Conservation (phyloP, 2,797 vertebrate genomes). For the Denticeps clupeoides region DNA sequence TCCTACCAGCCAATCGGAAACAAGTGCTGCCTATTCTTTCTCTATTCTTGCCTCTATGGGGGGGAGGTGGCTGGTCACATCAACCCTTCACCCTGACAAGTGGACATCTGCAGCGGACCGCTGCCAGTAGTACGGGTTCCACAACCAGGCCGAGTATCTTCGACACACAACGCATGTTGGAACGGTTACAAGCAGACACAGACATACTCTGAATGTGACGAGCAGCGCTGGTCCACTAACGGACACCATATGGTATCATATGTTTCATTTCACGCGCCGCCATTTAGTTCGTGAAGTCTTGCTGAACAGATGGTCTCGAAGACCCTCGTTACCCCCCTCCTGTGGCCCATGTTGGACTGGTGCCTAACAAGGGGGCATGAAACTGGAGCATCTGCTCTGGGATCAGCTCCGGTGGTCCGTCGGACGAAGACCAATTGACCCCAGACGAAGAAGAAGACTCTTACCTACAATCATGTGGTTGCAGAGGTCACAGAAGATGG, state of each 20-base stretch:
- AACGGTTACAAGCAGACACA: neutral
- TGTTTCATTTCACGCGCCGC: constrained; percentile 14
- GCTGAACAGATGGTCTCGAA: constrained; percentile 31
- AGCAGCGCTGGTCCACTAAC: too few relatives aligned
- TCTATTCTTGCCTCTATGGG: too few relatives aligned
- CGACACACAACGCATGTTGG: too few relatives aligned
- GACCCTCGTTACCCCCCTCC: constrained; percentile 13
- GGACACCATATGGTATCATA: neutral
- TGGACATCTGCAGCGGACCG: constrained; percentile 15
- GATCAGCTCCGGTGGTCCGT: constrained; percentile 16
- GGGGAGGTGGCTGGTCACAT: too few relatives aligned
- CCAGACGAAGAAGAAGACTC: constrained; percentile 23
- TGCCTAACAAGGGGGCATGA: constrained; percentile 17
- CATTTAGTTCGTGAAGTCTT: constrained; percentile 2
- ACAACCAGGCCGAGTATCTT: too few relatives aligned
- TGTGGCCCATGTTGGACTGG: constrained; percentile 7
- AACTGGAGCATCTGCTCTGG: constrained; percentile 32
- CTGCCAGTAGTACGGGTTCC: too few relatives aligned
- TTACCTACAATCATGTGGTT: constrained; percentile 99
- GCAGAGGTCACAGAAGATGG: constrained; percentile 96
- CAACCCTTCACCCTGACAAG: constrained; percentile 1
- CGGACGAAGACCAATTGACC: neutral
- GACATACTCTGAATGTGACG: too few relatives aligned
- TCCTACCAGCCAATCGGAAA: too few relatives aligned
- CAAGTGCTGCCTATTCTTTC: too few relatives aligned